Percentiles rank a stretch among this genome's conserved stretches.
These are phyloP conservation scores for Trichopria drosophilae DNA, from an alignment of 2,888 invertebrate genomes.

Conservation along the genomic window DNA sequence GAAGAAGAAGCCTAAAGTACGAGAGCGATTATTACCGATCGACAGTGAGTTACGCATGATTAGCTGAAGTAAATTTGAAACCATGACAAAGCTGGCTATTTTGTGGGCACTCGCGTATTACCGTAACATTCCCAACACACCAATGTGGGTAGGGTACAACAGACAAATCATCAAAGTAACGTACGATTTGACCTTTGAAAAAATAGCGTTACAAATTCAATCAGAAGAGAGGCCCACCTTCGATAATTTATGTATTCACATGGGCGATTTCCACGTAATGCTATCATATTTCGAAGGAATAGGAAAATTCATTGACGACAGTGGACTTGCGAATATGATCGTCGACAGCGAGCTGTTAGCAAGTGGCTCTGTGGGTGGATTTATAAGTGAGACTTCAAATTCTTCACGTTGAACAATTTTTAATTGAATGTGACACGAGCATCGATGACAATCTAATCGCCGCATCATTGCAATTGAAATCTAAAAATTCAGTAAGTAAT, in stretches of 20 bases:
- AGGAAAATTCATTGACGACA: no score
- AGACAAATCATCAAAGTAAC: constrained; percentile 36
- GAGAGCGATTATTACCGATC: constrained; percentile 16
- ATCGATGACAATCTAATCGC: no score
- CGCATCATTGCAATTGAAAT: no score
- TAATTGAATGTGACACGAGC: no score
- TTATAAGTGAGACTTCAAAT: no score
- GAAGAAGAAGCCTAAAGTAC: constrained; percentile 24
- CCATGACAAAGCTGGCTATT: constrained; percentile 15
- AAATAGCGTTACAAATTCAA: constrained; percentile 40
- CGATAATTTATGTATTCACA: constrained; percentile 37
- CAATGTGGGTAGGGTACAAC: constrained; percentile 49
- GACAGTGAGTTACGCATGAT: constrained; percentile 10
- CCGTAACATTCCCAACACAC: constrained; percentile 37
- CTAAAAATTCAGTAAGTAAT: no score
- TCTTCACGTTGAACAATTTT: no score
- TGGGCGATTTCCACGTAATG: constrained; percentile 39
- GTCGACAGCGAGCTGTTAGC: no score
- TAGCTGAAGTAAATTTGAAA: constrained; percentile 6
- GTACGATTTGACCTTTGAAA: constrained; percentile 41
- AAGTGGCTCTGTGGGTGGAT: no score
- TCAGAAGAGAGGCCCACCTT: constrained; percentile 31
- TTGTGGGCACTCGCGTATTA: constrained; percentile 37
- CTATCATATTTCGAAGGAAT: no score
- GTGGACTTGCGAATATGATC: no score